Evolutionary conservation across 2,113 vertebrate genomes (phyloP), one percentile per base, ranked within the genome.

Genomic region (Sander lucioperca): DNA sequence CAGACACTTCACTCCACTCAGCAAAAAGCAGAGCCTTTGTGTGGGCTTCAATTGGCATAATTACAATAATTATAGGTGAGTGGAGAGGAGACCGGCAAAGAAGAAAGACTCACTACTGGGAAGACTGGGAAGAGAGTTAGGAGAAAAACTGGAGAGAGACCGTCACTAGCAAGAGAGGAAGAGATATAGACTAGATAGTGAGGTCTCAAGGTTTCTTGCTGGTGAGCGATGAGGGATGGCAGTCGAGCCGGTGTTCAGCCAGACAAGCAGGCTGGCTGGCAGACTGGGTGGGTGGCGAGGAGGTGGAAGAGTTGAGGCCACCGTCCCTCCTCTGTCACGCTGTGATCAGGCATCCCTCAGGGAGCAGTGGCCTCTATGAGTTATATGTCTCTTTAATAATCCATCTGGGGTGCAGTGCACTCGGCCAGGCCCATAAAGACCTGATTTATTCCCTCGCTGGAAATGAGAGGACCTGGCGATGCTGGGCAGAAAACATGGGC

Each of bases 351-450:
- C 74, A 58, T 86, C 83, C 93, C 93, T 90, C 87, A 58, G 86
- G 89, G 91, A 92, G 90, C 86, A 73, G 89, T 87, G 88, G 87
- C 89, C 90, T 85, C 83, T 86, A 83, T 95, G 94, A 95, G 93
- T 95, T 95, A 95, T 94, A 91, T 83, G 86, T 86, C 80, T 82
- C 89, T 91, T 92, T 93, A 93, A 94, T 94, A 93, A 95, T 93
- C 92, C 92, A 93, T 94, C 94, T 91, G 88, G 81, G 90, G 80
- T 69, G 82, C 88, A 54, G 79, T 59, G 81, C 84, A 83, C 89
- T 88, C 81, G 43, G 85, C 90, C 88, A 76, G 85, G 84, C 85
- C 92, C 90, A 91, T 95, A 94, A 94, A 94, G 83, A 80, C 64
- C 92, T 93, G 94, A 95, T 95, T 94, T 94, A 95, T 93, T 72